Evolutionary conservation across 2,888 invertebrate genomes (phyloP), one percentile per base, ranked within the genome.

Genomic region (Spilarctia lutea): DNA sequence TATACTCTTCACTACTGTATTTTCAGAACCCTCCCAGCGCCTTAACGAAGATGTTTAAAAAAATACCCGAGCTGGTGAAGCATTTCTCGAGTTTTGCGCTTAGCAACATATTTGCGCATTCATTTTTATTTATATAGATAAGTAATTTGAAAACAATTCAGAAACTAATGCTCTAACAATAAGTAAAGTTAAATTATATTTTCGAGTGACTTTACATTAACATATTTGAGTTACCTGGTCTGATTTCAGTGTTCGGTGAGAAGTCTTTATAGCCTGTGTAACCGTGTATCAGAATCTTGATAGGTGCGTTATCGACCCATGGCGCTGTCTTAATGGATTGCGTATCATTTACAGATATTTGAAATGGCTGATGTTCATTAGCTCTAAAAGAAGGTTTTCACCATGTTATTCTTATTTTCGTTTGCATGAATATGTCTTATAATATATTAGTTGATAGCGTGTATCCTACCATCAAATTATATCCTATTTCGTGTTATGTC

Each of bases 241-340:
- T 93, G 77, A 97, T 96, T 88, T 96, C 94, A 8, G 92, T 91
- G 83, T 96, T 97, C 0, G 97, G 97, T 0, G 96, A 93, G 82
- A 91, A 97, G 83, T 97, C 94, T 74, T 91, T 96, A 83, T 96
- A 76, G 0, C 97, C 97, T 0, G 97, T 97, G 81, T 97, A 97
- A 0, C 97, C 97, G 78, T 97, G 97, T 67, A 97, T 94, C 1
- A 97, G 81, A 24, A 97, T 92, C 81, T 97, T 96, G 0, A 97
- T 86, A 0, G 96, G 96, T 0, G 93, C 94, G 33, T 91, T 87
- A 27, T 83, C 74, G 0, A 95, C 91, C 92, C 96, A 96, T 0
- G 94, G 95, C 0, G 96, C 96, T 3, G 88, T 82, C 18, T 82
- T 82, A 30, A 96, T 90, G 0, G 94, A 91, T 3, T 90, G 78